Evolutionary conservation across 2,888 invertebrate genomes (phyloP).

Genomic region (Nomada lathburiana): DNA sequence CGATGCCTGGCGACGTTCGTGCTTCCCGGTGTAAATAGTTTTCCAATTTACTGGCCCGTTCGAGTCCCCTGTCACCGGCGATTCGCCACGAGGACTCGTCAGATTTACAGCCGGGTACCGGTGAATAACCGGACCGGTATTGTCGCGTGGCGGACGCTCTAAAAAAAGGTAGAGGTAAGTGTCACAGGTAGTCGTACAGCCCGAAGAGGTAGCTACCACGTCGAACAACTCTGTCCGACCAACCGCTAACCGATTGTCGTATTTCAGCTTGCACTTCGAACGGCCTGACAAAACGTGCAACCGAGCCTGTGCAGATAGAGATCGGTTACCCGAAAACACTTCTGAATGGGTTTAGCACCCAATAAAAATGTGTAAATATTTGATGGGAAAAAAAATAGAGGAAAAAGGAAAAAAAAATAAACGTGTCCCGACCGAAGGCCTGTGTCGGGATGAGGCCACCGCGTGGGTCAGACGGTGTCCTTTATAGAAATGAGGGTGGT

Average conservation of each 20-base stretch:
- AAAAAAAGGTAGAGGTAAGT: conserved; percentile 23
- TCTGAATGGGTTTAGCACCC: conserved; percentile 81
- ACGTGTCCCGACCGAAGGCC: conserved; percentile 38
- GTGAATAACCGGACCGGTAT: conserved; percentile 16
- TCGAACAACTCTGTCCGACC: conserved; percentile 8
- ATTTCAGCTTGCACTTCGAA: conserved; percentile 3
- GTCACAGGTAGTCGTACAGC: conserved; percentile 39
- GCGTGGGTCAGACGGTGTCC: conserved; percentile 62
- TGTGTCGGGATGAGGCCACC: conserved; percentile 42
- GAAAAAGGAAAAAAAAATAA: conserved; percentile 42
- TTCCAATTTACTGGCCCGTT: neutral
- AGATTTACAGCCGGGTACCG: conserved; percentile 42
- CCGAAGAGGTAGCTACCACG: neutral
- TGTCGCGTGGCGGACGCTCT: conserved; percentile 70
- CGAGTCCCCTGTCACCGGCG: conserved; percentile 6
- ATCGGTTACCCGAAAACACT: conserved; percentile 53
- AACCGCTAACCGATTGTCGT: conserved; percentile 26
- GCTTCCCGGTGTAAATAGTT: conserved; percentile 13
- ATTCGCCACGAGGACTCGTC: conserved; percentile 1
- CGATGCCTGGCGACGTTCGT: too few species aligned
- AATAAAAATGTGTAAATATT: conserved; percentile 82
- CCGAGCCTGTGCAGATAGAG: conserved; percentile 53
- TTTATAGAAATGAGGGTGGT: conserved; percentile 58
- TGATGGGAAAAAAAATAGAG: conserved; percentile 75
- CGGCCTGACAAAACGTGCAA: conserved; percentile 61